Evolutionary conservation across 2,113 vertebrate species (phyloP), one percentile per base, ranked within the genome.

Genomic region (Halichoeres trimaculatus): DNA sequence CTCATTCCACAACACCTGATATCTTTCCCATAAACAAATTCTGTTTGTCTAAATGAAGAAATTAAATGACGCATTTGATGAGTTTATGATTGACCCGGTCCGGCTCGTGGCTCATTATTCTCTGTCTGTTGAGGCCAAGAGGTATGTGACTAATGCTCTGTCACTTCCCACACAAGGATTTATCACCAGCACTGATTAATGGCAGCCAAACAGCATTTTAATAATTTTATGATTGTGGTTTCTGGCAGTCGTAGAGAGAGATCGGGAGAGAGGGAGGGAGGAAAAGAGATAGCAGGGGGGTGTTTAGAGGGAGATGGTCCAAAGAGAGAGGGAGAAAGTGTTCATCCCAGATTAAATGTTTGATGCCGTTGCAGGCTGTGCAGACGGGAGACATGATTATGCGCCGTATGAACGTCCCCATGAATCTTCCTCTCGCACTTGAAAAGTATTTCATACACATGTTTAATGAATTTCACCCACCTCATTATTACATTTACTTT

Each of bases 11-110:
- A 98, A 96, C 97, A 99, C 97, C 97, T 99, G 98, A 99, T 99
- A 96, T 98, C 96, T 95, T 96, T 97, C 96, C 94, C 96, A 96
- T 97, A 98, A 98, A 98, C 97, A 98, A 97, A 98, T 98, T 95
- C 94, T 96, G 96, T 98, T 98, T 98, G 96, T 98, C 96, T 96
- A 98, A 98, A 98, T 98, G 96, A 96, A 98, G 96, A 97, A 98
- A 98, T 98, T 95, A 99, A 99, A 98, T 99, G 97, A 98, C 96
- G 97, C 97, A 95, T 98, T 98, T 99, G 98, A 99, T 99, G 97
- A 97, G 96, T 97, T 98, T 98, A 96, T 98, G 98, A 98, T 99
- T 99, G 97, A 99, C 96, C 97, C 93, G 93, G 94, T 96, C 96
- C 91, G 94, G 92, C 95, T 95, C 91, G 70, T 90, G 91, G 92